Percentiles rank a stretch among this genome's conserved stretches.
Conservation (phyloP, 2,113 vertebrate genomes). For the Apeltes quadracus region DNA sequence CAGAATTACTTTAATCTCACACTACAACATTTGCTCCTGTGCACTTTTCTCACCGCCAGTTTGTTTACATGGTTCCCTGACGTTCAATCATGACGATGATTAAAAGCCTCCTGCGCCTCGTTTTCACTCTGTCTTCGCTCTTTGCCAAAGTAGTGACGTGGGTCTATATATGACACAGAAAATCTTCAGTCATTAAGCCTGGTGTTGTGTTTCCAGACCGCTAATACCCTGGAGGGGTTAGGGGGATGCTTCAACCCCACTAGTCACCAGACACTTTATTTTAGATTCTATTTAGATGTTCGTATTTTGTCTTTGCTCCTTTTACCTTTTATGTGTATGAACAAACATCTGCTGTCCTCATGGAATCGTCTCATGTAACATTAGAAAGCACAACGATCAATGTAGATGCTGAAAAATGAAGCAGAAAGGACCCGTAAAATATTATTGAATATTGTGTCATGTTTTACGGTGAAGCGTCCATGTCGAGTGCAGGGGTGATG, state of each 20-base stretch:
- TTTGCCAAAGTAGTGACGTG: conserved; percentile 34
- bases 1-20: neutral
- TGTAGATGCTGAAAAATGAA: neutral
- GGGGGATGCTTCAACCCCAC: conserved; percentile 46
- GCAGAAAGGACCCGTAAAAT: neutral
- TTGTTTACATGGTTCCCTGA: conserved; percentile 20
- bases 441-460: neutral
- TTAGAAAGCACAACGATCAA: neutral
- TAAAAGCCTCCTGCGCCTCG: conserved; percentile 43
- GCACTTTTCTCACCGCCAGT: conserved; percentile 3
- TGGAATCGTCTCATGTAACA: neutral
- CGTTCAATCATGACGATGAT: conserved; percentile 12
- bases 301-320: conserved; percentile 39
- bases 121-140: conserved; percentile 36
- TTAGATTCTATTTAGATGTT: conserved; percentile 49
- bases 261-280: conserved; percentile 59
- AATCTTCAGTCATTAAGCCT: conserved; percentile 67
- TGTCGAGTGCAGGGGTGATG: neutral
- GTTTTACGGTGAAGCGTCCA: no score
- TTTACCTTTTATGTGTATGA: neutral
- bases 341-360: conserved; percentile 3
- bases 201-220: conserved; percentile 65
- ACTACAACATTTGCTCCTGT: neutral
- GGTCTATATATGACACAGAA: conserved; percentile 66
- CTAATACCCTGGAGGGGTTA: conserved; percentile 66